These are phyloP conservation scores for Perizoma flavofasciatum DNA, from an alignment of 2,888 invertebrate genomes.

Conservation along the genomic window DNA sequence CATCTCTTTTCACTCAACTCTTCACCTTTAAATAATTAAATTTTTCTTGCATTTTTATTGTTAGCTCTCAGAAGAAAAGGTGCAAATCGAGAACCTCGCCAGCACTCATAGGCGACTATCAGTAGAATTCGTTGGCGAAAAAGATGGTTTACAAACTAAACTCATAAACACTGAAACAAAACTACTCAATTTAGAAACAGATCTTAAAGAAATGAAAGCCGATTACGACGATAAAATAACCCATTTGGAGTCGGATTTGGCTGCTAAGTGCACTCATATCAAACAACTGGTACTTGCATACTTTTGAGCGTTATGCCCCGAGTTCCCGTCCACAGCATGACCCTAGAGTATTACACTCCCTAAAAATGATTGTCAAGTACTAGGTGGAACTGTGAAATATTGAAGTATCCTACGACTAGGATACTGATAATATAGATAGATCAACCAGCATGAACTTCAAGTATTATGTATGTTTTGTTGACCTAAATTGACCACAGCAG, in stretches of 20 bases:
- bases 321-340: slow-evolving; percentile 26
- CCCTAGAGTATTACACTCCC: not conserved
- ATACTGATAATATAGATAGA: too few relatives aligned
- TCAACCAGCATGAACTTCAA: not conserved
- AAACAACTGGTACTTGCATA: slow-evolving; percentile 82
- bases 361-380: not conserved
- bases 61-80: slow-evolving; percentile 79
- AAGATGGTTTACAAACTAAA: slow-evolving; percentile 74
- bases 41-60: slow-evolving; percentile 33
- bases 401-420: too few relatives aligned
- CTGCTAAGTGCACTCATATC: slow-evolving; percentile 84
- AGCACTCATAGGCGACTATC: slow-evolving; percentile 71
- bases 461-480: not conserved
- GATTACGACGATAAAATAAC: slow-evolving; percentile 85
- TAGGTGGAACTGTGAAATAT: too few relatives aligned
- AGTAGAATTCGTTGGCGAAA: slow-evolving; percentile 73
- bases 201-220: slow-evolving; percentile 80
- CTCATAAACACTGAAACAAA: slow-evolving; percentile 76
- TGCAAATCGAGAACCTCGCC: slow-evolving; percentile 66
- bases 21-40: slow-evolving; percentile 2
- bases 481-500: not conserved
- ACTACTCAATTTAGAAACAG: slow-evolving; percentile 74
- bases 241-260: slow-evolving; percentile 83
- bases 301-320: slow-evolving; percentile 18
- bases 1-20: not conserved